Conservation (phyloP, 1,140 invertebrate genomes). For the Holotrichia oblita region DNA sequence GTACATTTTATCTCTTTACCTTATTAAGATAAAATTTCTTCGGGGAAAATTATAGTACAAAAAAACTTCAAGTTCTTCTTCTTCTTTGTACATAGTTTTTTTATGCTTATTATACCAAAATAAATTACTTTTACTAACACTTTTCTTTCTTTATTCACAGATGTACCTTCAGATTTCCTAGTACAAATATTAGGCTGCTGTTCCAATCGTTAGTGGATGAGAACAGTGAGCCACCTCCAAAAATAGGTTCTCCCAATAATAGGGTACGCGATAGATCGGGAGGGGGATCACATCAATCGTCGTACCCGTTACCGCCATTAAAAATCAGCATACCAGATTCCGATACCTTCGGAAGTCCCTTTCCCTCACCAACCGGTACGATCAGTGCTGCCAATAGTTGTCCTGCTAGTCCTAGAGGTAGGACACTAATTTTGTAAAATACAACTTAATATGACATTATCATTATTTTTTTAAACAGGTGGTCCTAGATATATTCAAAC, state of each 20-base stretch:
- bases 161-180: slow-evolving; percentile 94
- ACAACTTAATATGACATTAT: neutral
- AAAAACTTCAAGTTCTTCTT: no score
- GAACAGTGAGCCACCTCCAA: slow-evolving; percentile 59
- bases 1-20: no score
- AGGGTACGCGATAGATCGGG: slow-evolving; percentile 59
- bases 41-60: no score
- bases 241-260: slow-evolving; percentile 58
- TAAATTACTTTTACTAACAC: neutral
- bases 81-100: no score
- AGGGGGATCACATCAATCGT: slow-evolving; percentile 50
- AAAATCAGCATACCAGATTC: slow-evolving; percentile 93
- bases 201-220: slow-evolving; percentile 93
- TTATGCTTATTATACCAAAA: no score
- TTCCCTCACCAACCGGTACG: slow-evolving; percentile 91
- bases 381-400: slow-evolving; percentile 94
- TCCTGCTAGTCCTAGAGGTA: slow-evolving; percentile 90
- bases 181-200: slow-evolving; percentile 93
- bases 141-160: slow-evolving; percentile 68
- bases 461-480: slow-evolving; percentile 41
- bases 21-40: no score
- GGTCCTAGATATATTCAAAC: slow-evolving; percentile 74
- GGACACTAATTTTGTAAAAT: no score
- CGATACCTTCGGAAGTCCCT: slow-evolving; percentile 82
- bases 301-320: slow-evolving; percentile 72